These are phyloP conservation scores for Oikopleura vanhoeffeni DNA, from an alignment of 23 tunicate species.

Conservation along the genomic window DNA sequence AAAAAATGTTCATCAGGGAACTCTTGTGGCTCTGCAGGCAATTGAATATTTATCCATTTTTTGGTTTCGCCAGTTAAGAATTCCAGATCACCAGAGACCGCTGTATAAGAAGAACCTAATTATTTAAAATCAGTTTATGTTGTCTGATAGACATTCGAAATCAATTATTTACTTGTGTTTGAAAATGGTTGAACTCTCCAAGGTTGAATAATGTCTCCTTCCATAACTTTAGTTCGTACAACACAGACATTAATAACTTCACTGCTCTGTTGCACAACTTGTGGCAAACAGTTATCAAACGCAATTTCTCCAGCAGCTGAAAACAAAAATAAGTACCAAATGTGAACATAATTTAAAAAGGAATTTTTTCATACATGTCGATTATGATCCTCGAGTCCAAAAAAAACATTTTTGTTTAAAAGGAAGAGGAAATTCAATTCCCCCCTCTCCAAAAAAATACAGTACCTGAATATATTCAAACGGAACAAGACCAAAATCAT, in stretches of 20 bases:
- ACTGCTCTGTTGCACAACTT: conserved; percentile 26
- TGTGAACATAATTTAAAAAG: too few relatives aligned
- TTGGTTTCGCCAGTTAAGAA: conserved; percentile 42
- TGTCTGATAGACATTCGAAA: too few relatives aligned
- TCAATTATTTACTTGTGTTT: neutral
- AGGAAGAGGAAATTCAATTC: too few relatives aligned
- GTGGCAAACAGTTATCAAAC: neutral
- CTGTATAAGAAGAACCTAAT: conserved; percentile 21
- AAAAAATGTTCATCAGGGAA: neutral
- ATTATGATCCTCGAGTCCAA: too few relatives aligned
- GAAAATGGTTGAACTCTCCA: conserved; percentile 28
- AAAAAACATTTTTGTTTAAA: too few relatives aligned
- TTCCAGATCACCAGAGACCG: conserved; percentile 36
- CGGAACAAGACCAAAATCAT: too few relatives aligned
- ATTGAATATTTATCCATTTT: neutral
- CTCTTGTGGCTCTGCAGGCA: neutral
- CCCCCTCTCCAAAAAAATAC: too few relatives aligned
- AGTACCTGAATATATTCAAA: too few relatives aligned
- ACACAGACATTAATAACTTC: conserved; percentile 31
- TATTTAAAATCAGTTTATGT: neutral
- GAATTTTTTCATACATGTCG: too few relatives aligned
- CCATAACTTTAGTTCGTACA: conserved; percentile 29
- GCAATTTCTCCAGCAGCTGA: neutral
- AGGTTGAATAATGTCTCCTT: conserved; percentile 47
- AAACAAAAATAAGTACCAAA: too few relatives aligned